Evolutionary conservation across 2,888 invertebrate species (phyloP).

Genomic region (Pseudococcus jackbeardsleyi): DNA sequence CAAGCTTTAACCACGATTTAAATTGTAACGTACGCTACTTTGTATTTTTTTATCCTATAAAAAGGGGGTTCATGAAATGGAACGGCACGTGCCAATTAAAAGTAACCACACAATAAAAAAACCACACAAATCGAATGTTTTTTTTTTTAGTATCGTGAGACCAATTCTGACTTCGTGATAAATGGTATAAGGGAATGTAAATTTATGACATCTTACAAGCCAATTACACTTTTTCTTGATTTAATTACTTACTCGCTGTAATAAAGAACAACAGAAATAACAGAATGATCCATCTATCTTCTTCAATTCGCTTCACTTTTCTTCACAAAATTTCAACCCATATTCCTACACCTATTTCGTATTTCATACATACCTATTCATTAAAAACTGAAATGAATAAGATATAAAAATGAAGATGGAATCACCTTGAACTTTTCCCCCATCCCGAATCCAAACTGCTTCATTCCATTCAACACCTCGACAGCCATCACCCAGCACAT

Average conservation of each 20-base stretch:
- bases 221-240: neutral
- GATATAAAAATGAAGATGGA: too few species aligned
- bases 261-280: too few species aligned
- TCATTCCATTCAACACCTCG: neutral
- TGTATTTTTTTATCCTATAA: neutral
- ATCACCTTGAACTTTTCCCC: too few species aligned
- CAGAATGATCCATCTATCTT: too few species aligned
- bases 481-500: neutral
- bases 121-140: neutral
- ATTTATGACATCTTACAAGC: neutral
- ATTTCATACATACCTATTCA: too few species aligned
- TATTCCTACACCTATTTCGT: too few species aligned
- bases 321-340: too few species aligned
- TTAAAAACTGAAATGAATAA: too few species aligned
- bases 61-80: neutral
- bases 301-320: too few species aligned
- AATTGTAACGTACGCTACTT: neutral
- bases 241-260: neutral
- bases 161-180: neutral
- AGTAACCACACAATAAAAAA: conserved; percentile 22
- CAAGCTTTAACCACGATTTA: neutral
- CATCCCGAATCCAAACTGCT: too few species aligned
- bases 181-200: neutral
- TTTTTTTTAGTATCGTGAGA: neutral
- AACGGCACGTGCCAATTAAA: conserved; percentile 48